These are phyloP conservation scores for Eleutherodactylus coqui DNA, from an alignment of 2,797 vertebrate genomes.

Conservation along the genomic window DNA sequence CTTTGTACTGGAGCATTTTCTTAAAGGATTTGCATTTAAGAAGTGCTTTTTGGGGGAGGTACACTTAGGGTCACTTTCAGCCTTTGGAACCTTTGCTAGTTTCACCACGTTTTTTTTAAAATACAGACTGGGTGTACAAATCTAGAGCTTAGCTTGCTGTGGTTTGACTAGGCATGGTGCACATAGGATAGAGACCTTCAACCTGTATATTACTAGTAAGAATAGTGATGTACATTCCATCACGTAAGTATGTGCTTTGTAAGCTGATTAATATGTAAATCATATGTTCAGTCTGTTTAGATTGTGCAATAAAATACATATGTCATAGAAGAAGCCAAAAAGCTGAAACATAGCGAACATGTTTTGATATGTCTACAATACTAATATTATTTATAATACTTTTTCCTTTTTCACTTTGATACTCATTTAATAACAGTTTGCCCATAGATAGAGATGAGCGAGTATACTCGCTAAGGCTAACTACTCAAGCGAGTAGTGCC, in stretches of 20 bases:
- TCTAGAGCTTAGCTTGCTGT: not conserved
- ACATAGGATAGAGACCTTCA: not conserved
- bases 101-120: not conserved
- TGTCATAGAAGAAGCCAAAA: constrained; percentile 3
- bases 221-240: not conserved
- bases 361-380: not conserved
- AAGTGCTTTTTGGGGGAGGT: constrained; percentile 76
- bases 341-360: not conserved
- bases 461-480: no score
- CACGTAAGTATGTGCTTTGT: not conserved
- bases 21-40: constrained; percentile 85
- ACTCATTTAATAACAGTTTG: not conserved
- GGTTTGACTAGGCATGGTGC: not conserved
- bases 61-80: constrained; percentile 74
- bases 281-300: not conserved
- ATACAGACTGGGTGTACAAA: constrained; percentile 1
- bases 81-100: constrained; percentile 63
- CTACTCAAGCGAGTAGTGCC: no score
- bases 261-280: not conserved
- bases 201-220: not conserved
- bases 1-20: constrained; percentile 80
- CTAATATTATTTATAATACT: not conserved
- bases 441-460: no score
- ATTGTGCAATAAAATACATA: not conserved
- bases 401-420: not conserved